These are phyloP conservation scores for Candoia aspera DNA, from an alignment of 2,113 vertebrate species.

Conservation along the genomic window DNA sequence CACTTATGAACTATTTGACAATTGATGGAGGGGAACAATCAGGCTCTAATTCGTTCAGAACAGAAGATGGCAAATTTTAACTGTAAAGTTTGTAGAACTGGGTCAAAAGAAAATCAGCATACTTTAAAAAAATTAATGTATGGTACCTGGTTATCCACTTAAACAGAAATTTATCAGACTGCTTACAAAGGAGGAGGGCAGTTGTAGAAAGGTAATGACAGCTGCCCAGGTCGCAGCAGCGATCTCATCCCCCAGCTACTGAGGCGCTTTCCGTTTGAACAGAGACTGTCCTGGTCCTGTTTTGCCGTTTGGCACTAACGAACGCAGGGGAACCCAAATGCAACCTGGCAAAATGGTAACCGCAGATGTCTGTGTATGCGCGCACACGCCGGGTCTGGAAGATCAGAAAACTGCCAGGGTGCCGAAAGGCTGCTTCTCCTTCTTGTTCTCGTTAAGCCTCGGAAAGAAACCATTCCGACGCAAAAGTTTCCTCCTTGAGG, in stretches of 20 bases:
- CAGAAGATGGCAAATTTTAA: not conserved
- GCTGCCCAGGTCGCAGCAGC: not conserved
- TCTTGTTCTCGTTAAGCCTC: not conserved
- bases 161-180: not conserved
- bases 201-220: too few relatives aligned
- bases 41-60: not conserved
- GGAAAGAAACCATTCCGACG: not conserved
- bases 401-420: not conserved
- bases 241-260: not conserved
- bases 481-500: not conserved
- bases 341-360: not conserved
- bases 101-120: not conserved
- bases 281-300: not conserved
- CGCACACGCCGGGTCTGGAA: not conserved
- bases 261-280: not conserved
- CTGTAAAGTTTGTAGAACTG: not conserved
- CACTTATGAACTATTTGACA: not conserved
- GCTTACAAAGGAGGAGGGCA: not conserved
- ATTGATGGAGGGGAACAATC: not conserved
- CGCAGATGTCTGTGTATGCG: not conserved
- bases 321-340: not conserved
- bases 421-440: not conserved
- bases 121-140: not conserved
- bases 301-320: not conserved
- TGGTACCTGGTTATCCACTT: not conserved